Evolutionary conservation across 2,113 vertebrate genomes (phyloP).

Genomic region (Catharus bicknelli): DNA sequence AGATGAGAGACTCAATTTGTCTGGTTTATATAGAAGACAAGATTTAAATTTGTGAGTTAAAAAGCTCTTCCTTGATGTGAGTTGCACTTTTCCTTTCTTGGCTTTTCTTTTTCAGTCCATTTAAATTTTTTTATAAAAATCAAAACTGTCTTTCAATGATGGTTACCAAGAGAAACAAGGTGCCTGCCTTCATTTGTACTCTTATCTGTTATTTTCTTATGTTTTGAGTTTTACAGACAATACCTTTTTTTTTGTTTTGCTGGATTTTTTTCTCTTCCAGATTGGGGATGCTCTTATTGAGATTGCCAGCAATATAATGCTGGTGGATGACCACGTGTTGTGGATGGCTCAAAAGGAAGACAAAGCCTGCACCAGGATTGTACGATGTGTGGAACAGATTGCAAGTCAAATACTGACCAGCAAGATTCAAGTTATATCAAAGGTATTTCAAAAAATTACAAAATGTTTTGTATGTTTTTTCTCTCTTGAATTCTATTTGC

Average conservation of each 20-base stretch:
- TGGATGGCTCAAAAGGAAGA: slow-evolving; percentile 91
- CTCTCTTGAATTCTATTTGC: background rate
- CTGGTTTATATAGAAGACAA: background rate
- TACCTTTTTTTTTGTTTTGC: background rate
- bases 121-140: background rate
- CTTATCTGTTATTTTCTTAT: background rate
- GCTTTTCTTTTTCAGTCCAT: background rate
- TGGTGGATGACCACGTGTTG: slow-evolving; percentile 85
- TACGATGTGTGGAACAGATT: slow-evolving; percentile 85
- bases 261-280: slow-evolving; percentile 52
- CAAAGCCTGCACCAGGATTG: slow-evolving; percentile 86
- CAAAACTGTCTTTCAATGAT: background rate
- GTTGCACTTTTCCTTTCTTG: background rate
- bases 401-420: slow-evolving; percentile 76
- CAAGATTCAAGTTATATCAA: slow-evolving; percentile 79
- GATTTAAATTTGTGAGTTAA: background rate
- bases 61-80: background rate
- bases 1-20: background rate
- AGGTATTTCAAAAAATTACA: slow-evolving; percentile 74
- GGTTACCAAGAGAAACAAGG: background rate
- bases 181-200: background rate
- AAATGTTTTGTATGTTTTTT: background rate
- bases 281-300: slow-evolving; percentile 82
- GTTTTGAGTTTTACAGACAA: background rate
- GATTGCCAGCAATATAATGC: slow-evolving; percentile 90